Evolutionary conservation across 2,797 vertebrate species (phyloP).

Genomic region (Mormyrops attenuatus): DNA sequence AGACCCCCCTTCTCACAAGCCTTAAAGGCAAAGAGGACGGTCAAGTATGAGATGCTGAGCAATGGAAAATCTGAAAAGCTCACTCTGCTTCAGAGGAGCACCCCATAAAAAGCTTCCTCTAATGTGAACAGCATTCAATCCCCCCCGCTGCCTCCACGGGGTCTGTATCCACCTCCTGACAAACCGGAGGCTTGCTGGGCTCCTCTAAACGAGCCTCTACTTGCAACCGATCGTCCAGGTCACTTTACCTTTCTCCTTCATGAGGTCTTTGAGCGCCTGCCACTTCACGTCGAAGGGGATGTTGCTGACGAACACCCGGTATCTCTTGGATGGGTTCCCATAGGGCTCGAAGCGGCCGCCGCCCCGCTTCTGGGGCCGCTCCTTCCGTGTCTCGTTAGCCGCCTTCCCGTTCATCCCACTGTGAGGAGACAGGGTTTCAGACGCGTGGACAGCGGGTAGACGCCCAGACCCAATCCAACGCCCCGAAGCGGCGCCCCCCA

Average conservation of each 20-base stretch:
- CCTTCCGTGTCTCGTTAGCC: conserved; percentile 62
- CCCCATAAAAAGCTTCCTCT: neutral
- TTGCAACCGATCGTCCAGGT: neutral
- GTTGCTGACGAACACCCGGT: conserved; percentile 71
- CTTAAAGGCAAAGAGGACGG: neutral
- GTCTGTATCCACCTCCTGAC: neutral
- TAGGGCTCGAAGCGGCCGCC: conserved; percentile 71
- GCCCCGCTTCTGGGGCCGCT: conserved; percentile 65
- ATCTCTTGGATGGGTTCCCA: conserved; percentile 42
- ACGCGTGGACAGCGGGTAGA: neutral
- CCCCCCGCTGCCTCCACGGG: neutral
- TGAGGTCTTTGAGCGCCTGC: conserved; percentile 76
- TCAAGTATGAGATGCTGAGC: neutral
- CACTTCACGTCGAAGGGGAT: conserved; percentile 75
- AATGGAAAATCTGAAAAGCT: neutral
- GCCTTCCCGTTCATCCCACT: conserved; percentile 60
- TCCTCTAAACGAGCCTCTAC: neutral
- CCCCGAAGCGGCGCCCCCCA: neutral
- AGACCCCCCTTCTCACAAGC: neutral
- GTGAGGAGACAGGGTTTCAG: conserved; percentile 31
- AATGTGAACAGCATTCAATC: neutral
- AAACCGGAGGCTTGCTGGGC: neutral
- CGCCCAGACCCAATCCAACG: neutral
- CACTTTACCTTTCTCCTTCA: conserved; percentile 74
- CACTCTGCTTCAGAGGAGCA: neutral